A percentile compares a stretch with the other conserved stretches of the same genome.
These are phyloP conservation scores for Thaumetopoea pityocampa DNA, from an alignment of 1,140 invertebrate species.

Conservation along the genomic window DNA sequence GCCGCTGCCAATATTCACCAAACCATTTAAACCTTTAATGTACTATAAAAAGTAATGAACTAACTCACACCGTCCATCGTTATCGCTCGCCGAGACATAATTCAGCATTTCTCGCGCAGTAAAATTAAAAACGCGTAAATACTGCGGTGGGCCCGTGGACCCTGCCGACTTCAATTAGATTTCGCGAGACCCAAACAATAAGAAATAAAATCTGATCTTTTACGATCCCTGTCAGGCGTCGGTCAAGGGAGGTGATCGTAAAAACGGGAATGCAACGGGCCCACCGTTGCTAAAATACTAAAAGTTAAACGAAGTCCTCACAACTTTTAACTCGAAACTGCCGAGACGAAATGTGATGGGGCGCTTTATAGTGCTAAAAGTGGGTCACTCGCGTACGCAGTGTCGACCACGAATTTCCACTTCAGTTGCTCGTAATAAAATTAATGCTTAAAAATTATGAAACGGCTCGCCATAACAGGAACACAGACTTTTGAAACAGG, in stretches of 20 bases:
- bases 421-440: constrained; percentile 14
- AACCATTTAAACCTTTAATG: constrained; percentile 40
- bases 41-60: constrained; percentile 63
- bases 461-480: constrained; percentile 7
- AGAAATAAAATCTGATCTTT: constrained; percentile 73
- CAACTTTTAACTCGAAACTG: constrained; percentile 34
- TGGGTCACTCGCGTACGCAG: constrained; percentile 51
- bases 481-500: constrained; percentile 2
- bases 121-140: constrained; percentile 72
- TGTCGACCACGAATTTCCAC: constrained; percentile 19
- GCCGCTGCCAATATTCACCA: constrained; percentile 13
- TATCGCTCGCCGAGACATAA: constrained; percentile 48
- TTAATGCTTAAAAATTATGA: constrained; percentile 18
- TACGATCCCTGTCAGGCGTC: constrained; percentile 65
- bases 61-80: constrained; percentile 49
- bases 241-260: constrained; percentile 64
- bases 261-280: constrained; percentile 67
- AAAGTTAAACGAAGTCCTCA: constrained; percentile 34
- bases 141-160: constrained; percentile 35
- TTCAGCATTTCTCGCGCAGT: constrained; percentile 47
- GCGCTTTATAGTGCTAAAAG: constrained; percentile 51
- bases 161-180: constrained; percentile 67
- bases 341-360: constrained; percentile 48
- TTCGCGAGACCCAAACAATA: constrained; percentile 73
- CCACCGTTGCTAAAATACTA: constrained; percentile 46